Evolutionary conservation across 2,797 vertebrate species (phyloP).

Genomic region (Kryptopterus vitreolus): DNA sequence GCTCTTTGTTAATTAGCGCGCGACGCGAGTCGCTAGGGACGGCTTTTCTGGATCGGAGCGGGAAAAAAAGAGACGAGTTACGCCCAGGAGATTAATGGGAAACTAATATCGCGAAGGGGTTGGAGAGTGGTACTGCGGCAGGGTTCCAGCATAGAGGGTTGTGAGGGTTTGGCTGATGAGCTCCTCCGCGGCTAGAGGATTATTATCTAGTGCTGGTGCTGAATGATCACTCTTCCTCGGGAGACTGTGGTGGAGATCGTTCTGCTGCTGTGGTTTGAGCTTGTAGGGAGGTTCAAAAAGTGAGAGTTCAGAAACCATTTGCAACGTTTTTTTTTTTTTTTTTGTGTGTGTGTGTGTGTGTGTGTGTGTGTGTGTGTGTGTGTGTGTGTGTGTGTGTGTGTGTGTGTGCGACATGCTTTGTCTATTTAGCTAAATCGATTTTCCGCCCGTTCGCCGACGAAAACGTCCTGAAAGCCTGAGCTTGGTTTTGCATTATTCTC

Average conservation of each 20-base stretch:
- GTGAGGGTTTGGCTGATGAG: conserved; percentile 15
- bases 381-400: no score
- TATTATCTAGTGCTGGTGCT: conserved; percentile 30
- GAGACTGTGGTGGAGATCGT: not conserved
- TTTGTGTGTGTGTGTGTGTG: no score
- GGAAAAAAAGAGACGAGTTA: conserved; percentile 47
- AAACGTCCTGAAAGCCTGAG: not conserved
- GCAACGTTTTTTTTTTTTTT: not conserved
- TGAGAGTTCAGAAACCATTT: conserved; percentile 19
- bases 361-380: no score
- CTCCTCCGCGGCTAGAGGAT: conserved; percentile 5
- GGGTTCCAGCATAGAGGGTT: conserved; percentile 29
- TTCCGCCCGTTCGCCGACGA: not conserved
- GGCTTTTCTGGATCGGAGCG: conserved; percentile 19
- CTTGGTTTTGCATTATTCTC: not conserved
- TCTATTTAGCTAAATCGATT: conserved; percentile 35
- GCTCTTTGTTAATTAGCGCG: conserved; percentile 48
- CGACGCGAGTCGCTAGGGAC: conserved; percentile 40
- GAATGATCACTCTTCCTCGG: conserved; percentile 31
- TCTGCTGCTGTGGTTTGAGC: conserved; percentile 11
- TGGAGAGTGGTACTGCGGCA: conserved; percentile 27
- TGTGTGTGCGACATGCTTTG: not conserved
- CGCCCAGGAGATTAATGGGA: conserved; percentile 48
- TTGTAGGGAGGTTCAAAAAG: conserved; percentile 24
- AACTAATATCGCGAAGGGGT: conserved; percentile 40